Base-by-base conservation (phyloP, 1,140 invertebrate genomes). In the Artemia franciscana region DNA sequence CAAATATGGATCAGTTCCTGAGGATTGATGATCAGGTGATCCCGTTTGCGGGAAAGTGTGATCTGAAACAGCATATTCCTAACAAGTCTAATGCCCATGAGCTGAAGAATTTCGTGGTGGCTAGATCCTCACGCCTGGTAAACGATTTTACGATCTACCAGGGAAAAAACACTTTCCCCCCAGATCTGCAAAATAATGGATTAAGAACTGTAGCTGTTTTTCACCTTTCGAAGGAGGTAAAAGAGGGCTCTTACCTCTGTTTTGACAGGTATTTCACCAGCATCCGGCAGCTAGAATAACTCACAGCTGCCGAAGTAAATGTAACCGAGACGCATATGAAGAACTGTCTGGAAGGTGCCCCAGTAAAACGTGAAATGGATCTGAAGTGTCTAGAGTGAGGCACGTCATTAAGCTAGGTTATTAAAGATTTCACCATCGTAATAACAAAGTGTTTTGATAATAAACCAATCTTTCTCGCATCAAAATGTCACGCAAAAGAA, bases 1-100 rank as follows among this genome's bases (percentile, higher is more conserved):
- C n/a, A n/a, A n/a, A n/a, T n/a, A n/a, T 7, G 51, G 61, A 62
- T 24, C 39, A 65, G 25, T 26, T 62, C 21, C 28, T 62, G 24
- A 59, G 57, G 56, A 60, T 69, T 4, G 67, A 67, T 60, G 67
- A 67, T 26, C 67, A 67, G 62, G 68, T 67, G 60, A 61, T 67
- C n/a, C 67, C 67, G 12, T 67, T 67, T 58, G 26, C 57, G 57
- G 67, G 67, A 12, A 21, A 26, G 15, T 57, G 24, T 59, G 18
- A 12, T 2, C 15, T 68, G 26, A 67, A 65, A 27, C 64, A 63
- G 56, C 65, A 65, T 25, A 27, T 62, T 23, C 2, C n/a, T 5
- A 39, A 39, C 4, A 63, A 64, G 26, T 5, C 63, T 5, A 61
- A 64, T 26, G 61, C 63, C 25, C 21, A 51, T 12, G 63, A 60